phyloP scores from a whole-genome alignment of 1,140 invertebrate genomes.

The Drosophila murphyi region DNA sequence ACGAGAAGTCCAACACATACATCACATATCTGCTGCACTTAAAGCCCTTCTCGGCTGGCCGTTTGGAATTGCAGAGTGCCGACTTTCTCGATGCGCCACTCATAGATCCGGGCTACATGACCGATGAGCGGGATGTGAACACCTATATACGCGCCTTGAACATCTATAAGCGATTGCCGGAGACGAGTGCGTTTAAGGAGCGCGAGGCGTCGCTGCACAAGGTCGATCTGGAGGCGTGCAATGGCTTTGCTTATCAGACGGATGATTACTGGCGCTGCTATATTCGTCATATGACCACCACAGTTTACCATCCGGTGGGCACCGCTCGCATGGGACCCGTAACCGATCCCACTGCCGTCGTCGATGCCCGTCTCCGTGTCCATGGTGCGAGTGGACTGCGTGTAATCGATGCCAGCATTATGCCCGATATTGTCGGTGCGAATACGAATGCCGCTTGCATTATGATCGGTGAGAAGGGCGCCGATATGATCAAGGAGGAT shows the following conservation, averaged over 20 bases:
- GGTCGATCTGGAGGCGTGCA: slow-evolving; percentile 85
- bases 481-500: slow-evolving; percentile 89
- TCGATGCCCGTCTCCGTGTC: slow-evolving; percentile 89
- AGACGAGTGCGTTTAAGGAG: slow-evolving; percentile 85
- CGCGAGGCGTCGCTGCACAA: slow-evolving; percentile 84
- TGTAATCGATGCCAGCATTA: slow-evolving; percentile 92
- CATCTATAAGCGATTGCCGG: slow-evolving; percentile 85
- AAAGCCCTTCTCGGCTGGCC: slow-evolving; percentile 85
- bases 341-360: slow-evolving; percentile 87
- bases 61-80: slow-evolving; percentile 78
- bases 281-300: slow-evolving; percentile 87
- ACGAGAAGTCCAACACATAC: slow-evolving; percentile 84
- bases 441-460: slow-evolving; percentile 92
- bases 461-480: slow-evolving; percentile 92
- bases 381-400: slow-evolving; percentile 89
- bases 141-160: slow-evolving; percentile 89
- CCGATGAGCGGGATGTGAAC: slow-evolving; percentile 89
- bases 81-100: slow-evolving; percentile 86
- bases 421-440: slow-evolving; percentile 90
- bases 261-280: slow-evolving; percentile 89
- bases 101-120: slow-evolving; percentile 93
- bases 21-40: slow-evolving; percentile 85
- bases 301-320: slow-evolving; percentile 89
- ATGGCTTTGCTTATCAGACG: slow-evolving; percentile 83
- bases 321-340: slow-evolving; percentile 92